Conservation (phyloP, 2,113 vertebrate genomes). For the Cyphotilapia sp. region DNA sequence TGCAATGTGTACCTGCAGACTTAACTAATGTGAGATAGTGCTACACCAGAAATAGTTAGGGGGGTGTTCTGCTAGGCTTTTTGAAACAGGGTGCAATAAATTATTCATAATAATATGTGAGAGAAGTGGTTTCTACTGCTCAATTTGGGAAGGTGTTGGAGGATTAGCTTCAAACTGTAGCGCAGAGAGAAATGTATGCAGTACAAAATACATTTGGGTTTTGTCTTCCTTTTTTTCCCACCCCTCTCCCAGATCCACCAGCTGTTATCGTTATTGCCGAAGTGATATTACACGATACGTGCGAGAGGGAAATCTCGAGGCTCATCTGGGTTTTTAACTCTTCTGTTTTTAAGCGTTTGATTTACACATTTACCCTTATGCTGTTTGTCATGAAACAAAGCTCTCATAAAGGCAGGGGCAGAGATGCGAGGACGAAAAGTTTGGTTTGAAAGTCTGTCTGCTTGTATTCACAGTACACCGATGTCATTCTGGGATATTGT, state of each 20-base stretch:
- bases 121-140: constrained; percentile 32
- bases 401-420: background rate
- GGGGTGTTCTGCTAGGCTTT: constrained; percentile 23
- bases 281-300: constrained; percentile 5
- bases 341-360: background rate
- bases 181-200: constrained; percentile 36
- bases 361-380: background rate
- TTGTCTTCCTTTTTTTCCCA: background rate
- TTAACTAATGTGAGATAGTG: background rate
- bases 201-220: constrained; percentile 50
- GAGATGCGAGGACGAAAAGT: background rate
- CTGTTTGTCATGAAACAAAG: background rate
- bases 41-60: constrained; percentile 44
- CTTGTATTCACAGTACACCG: background rate
- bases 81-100: constrained; percentile 58
- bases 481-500: background rate
- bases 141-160: constrained; percentile 55
- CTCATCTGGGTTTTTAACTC: background rate
- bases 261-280: constrained; percentile 47
- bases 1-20: constrained; percentile 41
- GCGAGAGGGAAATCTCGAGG: background rate
- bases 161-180: constrained; percentile 43
- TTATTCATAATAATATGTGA: constrained; percentile 62
- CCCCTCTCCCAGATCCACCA: constrained; percentile 14
- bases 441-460: background rate